Evolutionary conservation across 2,888 invertebrate species (phyloP).

Genomic region (Drosophila incognita): DNA sequence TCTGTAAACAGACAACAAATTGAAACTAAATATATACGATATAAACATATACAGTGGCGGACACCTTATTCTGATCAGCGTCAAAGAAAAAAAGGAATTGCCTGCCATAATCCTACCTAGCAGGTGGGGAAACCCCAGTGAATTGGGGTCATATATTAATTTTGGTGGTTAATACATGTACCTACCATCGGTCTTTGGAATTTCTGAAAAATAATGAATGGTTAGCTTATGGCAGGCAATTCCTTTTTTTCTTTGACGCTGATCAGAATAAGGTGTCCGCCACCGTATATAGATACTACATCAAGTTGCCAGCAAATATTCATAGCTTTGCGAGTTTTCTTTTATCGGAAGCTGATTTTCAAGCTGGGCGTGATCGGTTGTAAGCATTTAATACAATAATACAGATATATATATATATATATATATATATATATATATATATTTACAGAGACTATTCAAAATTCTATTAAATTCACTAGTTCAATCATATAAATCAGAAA

Average conservation of each 20-base stretch:
- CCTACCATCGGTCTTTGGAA: too few relatives aligned
- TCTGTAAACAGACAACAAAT: conserved; percentile 29
- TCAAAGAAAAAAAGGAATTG: too few relatives aligned
- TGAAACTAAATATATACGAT: conserved; percentile 47
- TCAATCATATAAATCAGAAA: neutral
- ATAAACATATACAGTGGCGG: conserved; percentile 18
- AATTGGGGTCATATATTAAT: too few relatives aligned
- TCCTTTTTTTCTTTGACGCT: too few relatives aligned
- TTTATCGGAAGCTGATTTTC: neutral
- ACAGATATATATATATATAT: neutral
- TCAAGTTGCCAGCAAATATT: conserved; percentile 7
- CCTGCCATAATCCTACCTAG: too few relatives aligned
- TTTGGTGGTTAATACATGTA: too few relatives aligned
- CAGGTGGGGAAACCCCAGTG: too few relatives aligned
- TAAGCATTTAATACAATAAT: neutral
- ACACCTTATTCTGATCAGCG: too few relatives aligned
- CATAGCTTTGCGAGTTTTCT: neutral
- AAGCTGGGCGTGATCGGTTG: neutral
- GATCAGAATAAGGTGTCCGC: too few relatives aligned
- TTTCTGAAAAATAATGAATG: too few relatives aligned
- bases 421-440: neutral
- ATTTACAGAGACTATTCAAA: neutral
- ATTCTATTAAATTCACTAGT: too few relatives aligned
- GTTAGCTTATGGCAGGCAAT: too few relatives aligned
- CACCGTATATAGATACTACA: neutral